phyloP scores from a whole-genome alignment of 2,113 vertebrate species.

The Dunckerocampus dactyliophorus region DNA sequence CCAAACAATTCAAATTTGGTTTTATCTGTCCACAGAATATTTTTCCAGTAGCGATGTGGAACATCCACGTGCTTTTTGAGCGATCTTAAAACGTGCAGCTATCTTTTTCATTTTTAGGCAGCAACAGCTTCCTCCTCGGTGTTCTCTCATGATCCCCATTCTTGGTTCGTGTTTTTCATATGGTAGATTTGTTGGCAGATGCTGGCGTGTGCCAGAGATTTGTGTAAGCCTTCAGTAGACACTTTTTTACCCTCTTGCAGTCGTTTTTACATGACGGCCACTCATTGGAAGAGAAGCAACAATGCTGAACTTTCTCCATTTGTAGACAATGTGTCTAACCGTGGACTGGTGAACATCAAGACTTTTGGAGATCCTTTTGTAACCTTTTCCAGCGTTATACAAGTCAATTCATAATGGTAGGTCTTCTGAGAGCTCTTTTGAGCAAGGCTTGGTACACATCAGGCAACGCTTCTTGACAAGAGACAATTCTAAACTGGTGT shows the following conservation, averaged over 20 bases:
- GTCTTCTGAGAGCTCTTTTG: not conserved
- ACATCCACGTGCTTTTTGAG: not conserved
- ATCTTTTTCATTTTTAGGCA: too few species aligned
- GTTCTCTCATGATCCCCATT: not conserved
- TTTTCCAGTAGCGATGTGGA: not conserved
- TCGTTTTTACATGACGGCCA: not conserved
- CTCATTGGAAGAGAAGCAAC: not conserved
- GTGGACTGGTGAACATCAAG: not conserved
- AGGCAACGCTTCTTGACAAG: not conserved
- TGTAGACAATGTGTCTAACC: not conserved
- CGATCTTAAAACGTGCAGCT: too few species aligned
- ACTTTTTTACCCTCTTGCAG: too few species aligned
- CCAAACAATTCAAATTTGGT: not conserved
- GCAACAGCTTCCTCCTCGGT: not conserved
- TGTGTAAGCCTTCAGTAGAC: not conserved
- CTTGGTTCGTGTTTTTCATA: not conserved
- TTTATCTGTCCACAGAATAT: not conserved
- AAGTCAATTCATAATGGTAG: not conserved
- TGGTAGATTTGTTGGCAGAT: not conserved
- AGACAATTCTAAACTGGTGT: not conserved
- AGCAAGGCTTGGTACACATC: not conserved
- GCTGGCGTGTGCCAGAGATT: not conserved
- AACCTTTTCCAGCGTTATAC: not conserved
- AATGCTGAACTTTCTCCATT: not conserved
- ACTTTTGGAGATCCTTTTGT: not conserved